These are phyloP conservation scores for Drosophila sordidula DNA, from an alignment of 2,888 invertebrate genomes.

Conservation along the genomic window DNA sequence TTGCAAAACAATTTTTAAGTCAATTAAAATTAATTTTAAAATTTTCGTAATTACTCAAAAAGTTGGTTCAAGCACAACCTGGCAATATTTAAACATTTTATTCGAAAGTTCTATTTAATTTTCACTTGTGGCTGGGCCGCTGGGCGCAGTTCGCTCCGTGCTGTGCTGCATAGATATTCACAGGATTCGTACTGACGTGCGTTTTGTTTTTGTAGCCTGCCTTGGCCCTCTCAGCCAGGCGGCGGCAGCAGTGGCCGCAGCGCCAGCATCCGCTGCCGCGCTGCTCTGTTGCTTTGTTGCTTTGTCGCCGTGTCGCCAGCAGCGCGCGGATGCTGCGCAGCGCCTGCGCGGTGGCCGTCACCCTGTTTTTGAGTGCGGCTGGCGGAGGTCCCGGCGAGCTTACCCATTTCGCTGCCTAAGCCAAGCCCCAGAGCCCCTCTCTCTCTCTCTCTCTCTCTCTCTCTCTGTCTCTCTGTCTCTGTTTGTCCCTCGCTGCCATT, in stretches of 20 bases:
- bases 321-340: slow-evolving; percentile 68
- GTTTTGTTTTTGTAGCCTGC: slow-evolving; percentile 79
- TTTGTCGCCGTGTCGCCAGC: slow-evolving; percentile 54
- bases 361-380: slow-evolving; percentile 63
- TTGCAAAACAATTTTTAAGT: slow-evolving; percentile 5
- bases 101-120: slow-evolving; percentile 4
- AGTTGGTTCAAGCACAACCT: not conserved
- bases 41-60: not conserved
- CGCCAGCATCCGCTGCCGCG: slow-evolving; percentile 30
- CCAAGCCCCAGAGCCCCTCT: slow-evolving; percentile 64
- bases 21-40: not conserved
- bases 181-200: slow-evolving; percentile 80
- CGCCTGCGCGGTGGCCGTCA: slow-evolving; percentile 61
- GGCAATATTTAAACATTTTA: not conserved
- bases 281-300: slow-evolving; percentile 53
- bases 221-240: slow-evolving; percentile 56
- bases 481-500: not conserved
- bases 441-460: not conserved
- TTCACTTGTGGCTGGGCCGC: slow-evolving; percentile 37
- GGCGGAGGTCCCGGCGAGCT: slow-evolving; percentile 30
- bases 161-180: slow-evolving; percentile 82
- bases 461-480: slow-evolving; percentile 5
- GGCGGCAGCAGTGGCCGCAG: slow-evolving; percentile 27
- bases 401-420: slow-evolving; percentile 35
- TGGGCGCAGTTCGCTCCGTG: slow-evolving; percentile 60